Evolutionary conservation across 2,888 invertebrate genomes (phyloP), one percentile per base, ranked within the genome.

Genomic region (Eremobia ochroleuca): DNA sequence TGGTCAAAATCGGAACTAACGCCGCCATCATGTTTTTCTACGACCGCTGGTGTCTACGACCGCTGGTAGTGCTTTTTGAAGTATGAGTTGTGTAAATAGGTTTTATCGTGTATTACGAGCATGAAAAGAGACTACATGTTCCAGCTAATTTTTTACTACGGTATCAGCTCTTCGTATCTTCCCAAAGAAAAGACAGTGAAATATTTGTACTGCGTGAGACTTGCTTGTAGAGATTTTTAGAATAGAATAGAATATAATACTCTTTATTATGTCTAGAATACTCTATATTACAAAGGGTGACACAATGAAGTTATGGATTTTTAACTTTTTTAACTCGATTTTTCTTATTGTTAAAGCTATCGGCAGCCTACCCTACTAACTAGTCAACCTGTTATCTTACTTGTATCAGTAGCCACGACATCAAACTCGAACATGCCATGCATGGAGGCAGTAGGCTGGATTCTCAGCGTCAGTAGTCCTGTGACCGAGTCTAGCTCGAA

Each of bases 381-480:
- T 25, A 49, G 21, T 21, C 46, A 49, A 6, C 21, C 46, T 46
- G 18, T 46, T 2, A 72, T 71, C 83, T 81, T 92, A 97, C 97
- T 94, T 78, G 95, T 87, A 88, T 98, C 98, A 6, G 92, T 92
- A 11, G 97, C 98, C 1, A 92, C 84, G 18, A 97, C 95, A 58
- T 96, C 85, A 85, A 98, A 97, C 85, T 95, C 95, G 88, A 98
- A 97, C 94, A 97, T 97, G 77, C 98, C 98, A 43, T 95, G 95
- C 97, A 97, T 97, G 73, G 94, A 93, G 13, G 93, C 91, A 1
- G 96, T 94, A 4, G 97, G 97, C 82, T 95, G 94, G 71, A 97
- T 97, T 87, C 95, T 96, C 37, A 97, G 93, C 0, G 88, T 91
- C 31, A 98, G 90, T 31, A 94, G 92, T 11, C 97, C 98, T 0